Base-by-base conservation (phyloP, 35 echinoderm and acorn worm species). In the Holothuria glaberrima region DNA sequence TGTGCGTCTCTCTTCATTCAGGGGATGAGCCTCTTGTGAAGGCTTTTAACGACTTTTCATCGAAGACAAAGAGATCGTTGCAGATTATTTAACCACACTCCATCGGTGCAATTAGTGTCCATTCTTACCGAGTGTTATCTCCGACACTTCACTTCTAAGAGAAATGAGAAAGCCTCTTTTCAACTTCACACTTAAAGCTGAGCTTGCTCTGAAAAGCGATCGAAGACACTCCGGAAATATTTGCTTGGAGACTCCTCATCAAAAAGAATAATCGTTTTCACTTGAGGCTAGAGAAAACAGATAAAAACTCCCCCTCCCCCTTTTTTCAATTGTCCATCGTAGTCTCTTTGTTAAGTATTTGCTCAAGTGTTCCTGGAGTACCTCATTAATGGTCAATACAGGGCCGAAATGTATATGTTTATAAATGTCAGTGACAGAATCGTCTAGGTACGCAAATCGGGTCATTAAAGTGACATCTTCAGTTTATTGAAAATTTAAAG, bases 21-120 rank as follows among this genome's bases (percentile, higher is more conserved):
- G 33, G 41, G 22, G 71, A 75, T 41, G 71, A 75, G 32, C 44
- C 71, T 75, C 71, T 75, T 75, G 71, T 34, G 71, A 75, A 16
- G 31, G 71, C 71, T 75, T 75, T 75, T 75, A 75, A 75, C 71
- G 71, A 75, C 71, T 75, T 75, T 75, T 75, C 71, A 75, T n/a
- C 44, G 33, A 41, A 35, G 32, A 75, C 71, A 75, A 75, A 75
- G 71, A 31, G 71, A 75, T 75, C 44, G 29, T n/a, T 24, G n/a
- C 32, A 41, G 71, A 75, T 75, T 75, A 75, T 32, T 75, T 35
- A 75, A 41, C 71, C 31, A 41, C 71, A 27, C 71, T 75, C 71
- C 71, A 32, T 41, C 71, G 30, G 71, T 41, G 71, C 71, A 75
- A 75, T 75, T 75, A 75, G 71, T 41, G 34, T 19, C 71, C 33